A percentile compares a stretch with the other conserved stretches of the same genome.
These are phyloP conservation scores for Nothoprocta pentlandii DNA, from an alignment of 2,113 vertebrate genomes.

Conservation along the genomic window DNA sequence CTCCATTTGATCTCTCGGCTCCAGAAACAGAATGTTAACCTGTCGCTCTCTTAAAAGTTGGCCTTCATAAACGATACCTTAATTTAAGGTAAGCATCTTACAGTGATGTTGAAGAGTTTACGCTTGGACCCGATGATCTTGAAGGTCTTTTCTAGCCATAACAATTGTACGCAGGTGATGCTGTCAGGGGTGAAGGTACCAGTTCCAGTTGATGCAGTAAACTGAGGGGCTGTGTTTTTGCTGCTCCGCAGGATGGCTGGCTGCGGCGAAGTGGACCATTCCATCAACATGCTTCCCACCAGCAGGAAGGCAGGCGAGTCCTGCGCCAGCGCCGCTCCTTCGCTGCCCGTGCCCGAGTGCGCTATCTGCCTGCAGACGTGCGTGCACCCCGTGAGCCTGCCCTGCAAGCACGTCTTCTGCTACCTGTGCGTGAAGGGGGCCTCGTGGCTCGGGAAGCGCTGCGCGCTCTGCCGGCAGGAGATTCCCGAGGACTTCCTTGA, in stretches of 20 bases:
- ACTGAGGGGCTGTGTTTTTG: not conserved
- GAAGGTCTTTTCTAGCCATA: too few species aligned
- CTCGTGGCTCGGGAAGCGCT: slow-evolving; percentile 97
- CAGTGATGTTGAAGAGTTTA: too few species aligned
- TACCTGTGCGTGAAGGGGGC: slow-evolving; percentile 97
- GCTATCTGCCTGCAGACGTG: slow-evolving; percentile 96
- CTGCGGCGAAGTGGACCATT: slow-evolving; percentile 88
- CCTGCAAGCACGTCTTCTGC: slow-evolving; percentile 97
- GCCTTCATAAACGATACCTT: not conserved
- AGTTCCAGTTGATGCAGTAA: not conserved
- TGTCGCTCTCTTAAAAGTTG: not conserved
- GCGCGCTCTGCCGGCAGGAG: slow-evolving; percentile 95
- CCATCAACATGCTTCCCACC: slow-evolving; percentile 84
- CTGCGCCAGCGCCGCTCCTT: slow-evolving; percentile 81
- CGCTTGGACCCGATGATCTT: too few species aligned
- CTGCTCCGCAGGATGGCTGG: slow-evolving; percentile 88
- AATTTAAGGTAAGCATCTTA: not conserved
- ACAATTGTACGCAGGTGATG: not conserved
- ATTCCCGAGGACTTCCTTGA: slow-evolving; percentile 97
- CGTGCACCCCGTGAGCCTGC: slow-evolving; percentile 93
- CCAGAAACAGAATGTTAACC: not conserved
- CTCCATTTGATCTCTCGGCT: not conserved
- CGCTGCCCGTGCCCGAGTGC: slow-evolving; percentile 88
- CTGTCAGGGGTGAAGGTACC: not conserved
- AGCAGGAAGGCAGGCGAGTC: slow-evolving; percentile 86